Evolutionary conservation across 2,797 vertebrate species (phyloP).

Genomic region (Halcyon smyrnensis): DNA sequence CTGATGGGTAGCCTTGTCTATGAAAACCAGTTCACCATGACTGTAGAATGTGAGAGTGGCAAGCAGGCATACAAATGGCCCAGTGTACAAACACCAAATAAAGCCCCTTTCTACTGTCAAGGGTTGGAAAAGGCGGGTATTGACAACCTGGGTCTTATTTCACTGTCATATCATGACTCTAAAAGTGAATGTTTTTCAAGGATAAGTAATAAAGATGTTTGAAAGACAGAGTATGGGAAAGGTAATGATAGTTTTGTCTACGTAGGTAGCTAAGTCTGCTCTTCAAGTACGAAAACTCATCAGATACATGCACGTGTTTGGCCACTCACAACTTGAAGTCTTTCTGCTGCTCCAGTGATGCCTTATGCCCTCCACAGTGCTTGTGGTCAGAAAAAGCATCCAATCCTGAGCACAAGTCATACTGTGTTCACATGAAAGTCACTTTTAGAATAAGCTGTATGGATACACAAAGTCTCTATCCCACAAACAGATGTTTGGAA

Average conservation of each 20-base stretch:
- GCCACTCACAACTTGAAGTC: not conserved
- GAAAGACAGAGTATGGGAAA: not conserved
- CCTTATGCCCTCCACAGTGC: not conserved
- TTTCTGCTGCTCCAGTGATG: not conserved
- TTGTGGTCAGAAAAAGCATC: not conserved
- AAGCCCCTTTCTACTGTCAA: not conserved
- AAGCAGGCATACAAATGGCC: not conserved
- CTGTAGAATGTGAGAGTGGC: not conserved
- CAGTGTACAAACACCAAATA: not conserved
- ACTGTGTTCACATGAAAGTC: not conserved
- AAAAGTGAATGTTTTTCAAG: not conserved
- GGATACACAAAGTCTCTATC: not conserved
- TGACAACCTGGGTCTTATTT: not conserved
- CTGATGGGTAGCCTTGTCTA: not conserved
- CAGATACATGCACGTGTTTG: not conserved
- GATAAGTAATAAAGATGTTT: not conserved
- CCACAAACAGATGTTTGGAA: slow-evolving; percentile 32
- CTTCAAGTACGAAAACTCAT: not conserved
- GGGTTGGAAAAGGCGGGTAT: not conserved
- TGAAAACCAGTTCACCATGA: not conserved
- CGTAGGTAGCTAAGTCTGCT: not conserved
- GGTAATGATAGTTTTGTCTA: not conserved
- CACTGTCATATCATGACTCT: not conserved
- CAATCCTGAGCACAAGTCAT: not conserved
- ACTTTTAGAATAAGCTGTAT: not conserved